These are phyloP conservation scores for Acleris laterana DNA, from an alignment of 2,888 invertebrate genomes.

Conservation along the genomic window DNA sequence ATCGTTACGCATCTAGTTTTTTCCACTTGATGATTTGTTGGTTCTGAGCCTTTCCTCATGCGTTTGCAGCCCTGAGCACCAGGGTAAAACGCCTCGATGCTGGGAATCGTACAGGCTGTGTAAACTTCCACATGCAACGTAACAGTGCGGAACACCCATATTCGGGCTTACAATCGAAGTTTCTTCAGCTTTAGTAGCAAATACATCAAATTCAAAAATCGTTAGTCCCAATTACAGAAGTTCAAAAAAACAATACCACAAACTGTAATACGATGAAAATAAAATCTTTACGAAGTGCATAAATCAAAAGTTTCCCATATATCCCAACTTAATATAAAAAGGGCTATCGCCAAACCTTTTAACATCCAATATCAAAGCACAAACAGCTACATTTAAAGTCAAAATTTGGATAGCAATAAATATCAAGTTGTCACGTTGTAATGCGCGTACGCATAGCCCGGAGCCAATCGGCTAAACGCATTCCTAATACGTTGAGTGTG, in stretches of 20 bases:
- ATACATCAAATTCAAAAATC: too few relatives aligned
- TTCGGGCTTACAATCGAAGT: too few relatives aligned
- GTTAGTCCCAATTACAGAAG: too few relatives aligned
- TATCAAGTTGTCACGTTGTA: background rate
- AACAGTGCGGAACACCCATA: too few relatives aligned
- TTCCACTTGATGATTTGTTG: too few relatives aligned
- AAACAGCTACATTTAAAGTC: background rate
- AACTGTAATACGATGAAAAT: background rate
- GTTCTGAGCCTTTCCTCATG: too few relatives aligned
- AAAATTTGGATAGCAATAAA: background rate
- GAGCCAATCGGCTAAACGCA: conserved; percentile 63
- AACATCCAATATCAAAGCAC: background rate
- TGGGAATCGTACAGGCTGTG: too few relatives aligned
- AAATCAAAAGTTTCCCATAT: conserved; percentile 28
- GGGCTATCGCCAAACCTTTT: background rate
- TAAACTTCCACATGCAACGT: too few relatives aligned
- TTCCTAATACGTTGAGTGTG: conserved; percentile 48
- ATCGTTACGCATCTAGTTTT: too few relatives aligned
- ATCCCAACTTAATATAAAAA: background rate
- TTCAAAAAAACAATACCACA: background rate
- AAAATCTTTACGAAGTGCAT: background rate
- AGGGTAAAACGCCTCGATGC: too few relatives aligned
- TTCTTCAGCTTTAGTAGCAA: too few relatives aligned
- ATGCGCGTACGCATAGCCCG: conserved; percentile 43
- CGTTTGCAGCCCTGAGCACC: too few relatives aligned